Base-by-base conservation (phyloP, 2,888 invertebrate species). In the Celastrina argiolus region DNA sequence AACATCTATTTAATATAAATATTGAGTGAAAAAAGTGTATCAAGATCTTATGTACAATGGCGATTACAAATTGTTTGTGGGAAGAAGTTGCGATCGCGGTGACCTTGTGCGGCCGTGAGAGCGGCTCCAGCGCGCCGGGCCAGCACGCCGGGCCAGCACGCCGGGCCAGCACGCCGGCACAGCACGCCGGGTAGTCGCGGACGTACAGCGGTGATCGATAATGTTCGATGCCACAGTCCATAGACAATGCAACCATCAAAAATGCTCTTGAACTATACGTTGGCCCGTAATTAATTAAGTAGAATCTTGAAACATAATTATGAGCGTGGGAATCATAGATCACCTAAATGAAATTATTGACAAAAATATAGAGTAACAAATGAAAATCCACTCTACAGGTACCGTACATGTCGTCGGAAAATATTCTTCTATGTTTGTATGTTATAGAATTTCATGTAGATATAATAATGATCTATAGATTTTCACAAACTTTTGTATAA, bases 31-130 rank as follows among this genome's bases (percentile, higher is more conserved):
- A 51, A 51, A 51, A 22, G 22, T 51, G 51, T 51, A 51, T 51
- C 51, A 51, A 51, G 51, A 51, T 51, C 51, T 51, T 14, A 12
- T 36, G 22, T 51, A 51, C 51, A 51, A 51, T 51, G 51, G 51
- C 51, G 22, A 51, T 51, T 51, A 51, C 51, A 51, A 51, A 51
- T 51, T 51, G 51, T 51, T 26, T 51, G 51, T 51, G 51, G 51
- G 51, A 51, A 51, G 51, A 45, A 51, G 51, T 51, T 51, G 22
- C 51, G 51, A 10, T 1, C n/a, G n/a, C n/a, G 4, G 22, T 16
- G 51, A 1, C 51, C 31, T 31, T 7, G 31, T 31, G 31, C 5
- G 8, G 36, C 10, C 36, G 36, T 12, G 41, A 7, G 39, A 2
- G 7, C 16, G 16, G n/a, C 41, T n/a, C n/a, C n/a, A n/a, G n/a